Conservation (phyloP, 1,140 invertebrate species). For the Calephelis nemesis region DNA sequence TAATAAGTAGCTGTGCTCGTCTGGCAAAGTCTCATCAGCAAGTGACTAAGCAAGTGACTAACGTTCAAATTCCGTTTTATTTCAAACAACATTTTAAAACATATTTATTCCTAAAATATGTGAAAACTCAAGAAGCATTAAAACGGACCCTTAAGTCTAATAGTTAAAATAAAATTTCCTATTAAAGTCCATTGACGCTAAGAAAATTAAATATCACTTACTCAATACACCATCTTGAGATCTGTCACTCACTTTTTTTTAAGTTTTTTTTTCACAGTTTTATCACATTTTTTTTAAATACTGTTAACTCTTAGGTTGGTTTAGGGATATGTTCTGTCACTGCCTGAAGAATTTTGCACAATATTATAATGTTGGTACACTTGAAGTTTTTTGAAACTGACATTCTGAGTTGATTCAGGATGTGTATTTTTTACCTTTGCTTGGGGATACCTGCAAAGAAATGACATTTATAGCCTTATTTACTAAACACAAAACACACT, state of each 20-base stretch:
- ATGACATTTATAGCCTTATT: background rate
- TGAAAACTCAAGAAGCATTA: background rate
- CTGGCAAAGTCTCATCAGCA: too few relatives aligned
- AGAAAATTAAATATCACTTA: conserved; percentile 54
- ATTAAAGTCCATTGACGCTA: conserved; percentile 52
- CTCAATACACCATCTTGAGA: conserved; percentile 62
- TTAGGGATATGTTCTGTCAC: conserved; percentile 59
- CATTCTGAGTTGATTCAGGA: conserved; percentile 62
- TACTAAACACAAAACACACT: too few relatives aligned
- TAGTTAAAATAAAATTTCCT: conserved; percentile 41
- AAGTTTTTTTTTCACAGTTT: conserved; percentile 48
- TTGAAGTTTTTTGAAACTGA: conserved; percentile 45
- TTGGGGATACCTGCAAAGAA: conserved; percentile 53
- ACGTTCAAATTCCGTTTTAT: too few relatives aligned
- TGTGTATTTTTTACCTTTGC: conserved; percentile 63
- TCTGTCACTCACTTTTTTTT: conserved; percentile 75
- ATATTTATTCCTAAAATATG: too few relatives aligned
- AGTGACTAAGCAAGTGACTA: too few relatives aligned
- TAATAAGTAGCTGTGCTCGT: too few relatives aligned
- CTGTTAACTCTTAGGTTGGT: conserved; percentile 71
- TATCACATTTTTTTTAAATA: conserved; percentile 71
- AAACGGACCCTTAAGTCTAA: conserved; percentile 7
- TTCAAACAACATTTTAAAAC: too few relatives aligned
- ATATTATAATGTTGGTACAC: conserved; percentile 45
- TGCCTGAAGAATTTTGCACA: conserved; percentile 42